phyloP scores from a whole-genome alignment of 2,888 invertebrate genomes.

The Polymixis flavicincta region DNA sequence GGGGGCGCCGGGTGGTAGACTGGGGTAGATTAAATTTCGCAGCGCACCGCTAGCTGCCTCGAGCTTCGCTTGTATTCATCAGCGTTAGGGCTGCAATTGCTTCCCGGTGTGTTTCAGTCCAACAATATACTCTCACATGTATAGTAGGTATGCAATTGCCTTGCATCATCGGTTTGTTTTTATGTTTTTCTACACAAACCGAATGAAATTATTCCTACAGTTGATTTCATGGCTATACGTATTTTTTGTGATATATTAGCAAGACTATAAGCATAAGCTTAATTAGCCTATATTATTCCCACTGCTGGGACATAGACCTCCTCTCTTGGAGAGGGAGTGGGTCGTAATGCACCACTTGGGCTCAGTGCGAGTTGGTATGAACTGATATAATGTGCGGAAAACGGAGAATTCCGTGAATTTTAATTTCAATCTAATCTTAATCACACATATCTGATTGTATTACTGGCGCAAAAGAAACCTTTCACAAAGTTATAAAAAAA shows the following conservation, averaged over 20 bases:
- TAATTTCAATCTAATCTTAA: background rate
- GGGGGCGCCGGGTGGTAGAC: conserved; percentile 81
- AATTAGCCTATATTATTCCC: no score
- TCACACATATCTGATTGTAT: background rate
- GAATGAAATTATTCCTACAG: background rate
- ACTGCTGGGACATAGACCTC: no score
- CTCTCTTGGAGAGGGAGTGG: no score
- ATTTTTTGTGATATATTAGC: background rate
- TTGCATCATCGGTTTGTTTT: conserved; percentile 22
- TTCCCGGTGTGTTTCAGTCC: conserved; percentile 77
- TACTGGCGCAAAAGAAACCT: background rate
- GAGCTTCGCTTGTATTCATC: conserved; percentile 86
- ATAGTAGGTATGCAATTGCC: conserved; percentile 21
- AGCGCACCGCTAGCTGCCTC: conserved; percentile 82
- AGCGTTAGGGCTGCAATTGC: conserved; percentile 85
- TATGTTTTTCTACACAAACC: conserved; percentile 1
- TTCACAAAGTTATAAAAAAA: background rate
- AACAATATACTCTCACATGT: conserved; percentile 63
- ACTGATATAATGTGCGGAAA: background rate
- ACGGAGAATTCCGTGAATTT: background rate
- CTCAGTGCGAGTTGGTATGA: no score
- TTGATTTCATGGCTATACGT: background rate
- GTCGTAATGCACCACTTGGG: no score
- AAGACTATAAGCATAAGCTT: background rate
- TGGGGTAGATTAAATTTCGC: conserved; percentile 89